Percentiles rank a stretch among this genome's conserved stretches.
Evolutionary conservation across 2,113 vertebrate species (phyloP).

Genomic region (Sitta europaea): DNA sequence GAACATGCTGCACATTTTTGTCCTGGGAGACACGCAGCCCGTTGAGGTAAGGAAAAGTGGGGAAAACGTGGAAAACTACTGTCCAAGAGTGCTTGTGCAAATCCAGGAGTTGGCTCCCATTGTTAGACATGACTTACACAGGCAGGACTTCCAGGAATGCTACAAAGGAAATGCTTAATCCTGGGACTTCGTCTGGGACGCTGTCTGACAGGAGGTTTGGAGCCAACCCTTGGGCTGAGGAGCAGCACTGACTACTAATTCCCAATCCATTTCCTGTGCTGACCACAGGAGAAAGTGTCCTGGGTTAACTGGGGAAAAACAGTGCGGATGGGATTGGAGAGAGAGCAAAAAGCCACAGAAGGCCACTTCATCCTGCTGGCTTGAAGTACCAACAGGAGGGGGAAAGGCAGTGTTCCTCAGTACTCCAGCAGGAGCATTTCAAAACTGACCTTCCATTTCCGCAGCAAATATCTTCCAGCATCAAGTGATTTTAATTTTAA

Average conservation of each 20-base stretch:
- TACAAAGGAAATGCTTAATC: neutral
- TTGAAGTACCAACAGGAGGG: neutral
- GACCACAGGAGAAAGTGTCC: neutral
- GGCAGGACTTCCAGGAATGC: neutral
- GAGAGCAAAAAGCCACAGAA: neutral
- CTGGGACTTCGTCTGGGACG: neutral
- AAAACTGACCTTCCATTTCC: neutral
- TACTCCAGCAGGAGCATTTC: neutral
- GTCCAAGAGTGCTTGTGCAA: neutral
- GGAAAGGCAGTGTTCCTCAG: neutral
- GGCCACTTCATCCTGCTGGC: neutral
- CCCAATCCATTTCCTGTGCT: neutral
- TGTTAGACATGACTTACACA: neutral
- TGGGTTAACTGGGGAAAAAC: neutral
- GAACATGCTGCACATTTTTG: conserved; percentile 88
- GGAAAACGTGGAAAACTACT: neutral
- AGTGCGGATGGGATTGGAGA: neutral
- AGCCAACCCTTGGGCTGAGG: neutral
- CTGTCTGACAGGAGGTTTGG: neutral
- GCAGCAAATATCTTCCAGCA: neutral
- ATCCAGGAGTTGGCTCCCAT: neutral
- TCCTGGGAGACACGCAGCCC: conserved; percentile 85
- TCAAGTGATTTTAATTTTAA: neutral
- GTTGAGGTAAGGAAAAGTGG: conserved; percentile 76
- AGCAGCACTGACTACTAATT: neutral